These are phyloP conservation scores for Apis florea DNA, from an alignment of 1,140 invertebrate species.

Conservation along the genomic window DNA sequence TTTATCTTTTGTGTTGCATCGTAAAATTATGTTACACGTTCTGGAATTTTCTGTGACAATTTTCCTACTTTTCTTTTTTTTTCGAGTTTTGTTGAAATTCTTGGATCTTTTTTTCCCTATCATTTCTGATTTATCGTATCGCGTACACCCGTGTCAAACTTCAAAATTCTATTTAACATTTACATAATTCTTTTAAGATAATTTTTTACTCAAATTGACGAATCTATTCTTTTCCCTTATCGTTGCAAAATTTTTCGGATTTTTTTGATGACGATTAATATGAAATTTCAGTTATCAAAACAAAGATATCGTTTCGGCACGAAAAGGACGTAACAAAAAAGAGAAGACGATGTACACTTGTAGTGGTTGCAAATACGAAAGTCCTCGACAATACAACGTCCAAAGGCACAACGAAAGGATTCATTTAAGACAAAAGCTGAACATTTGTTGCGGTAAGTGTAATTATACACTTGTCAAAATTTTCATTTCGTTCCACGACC, in stretches of 20 bases:
- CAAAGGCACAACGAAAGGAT: slow-evolving; percentile 54
- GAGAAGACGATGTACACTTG: slow-evolving; percentile 33
- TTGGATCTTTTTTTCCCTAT: no score
- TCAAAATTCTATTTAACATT: no score
- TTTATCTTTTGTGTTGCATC: no score
- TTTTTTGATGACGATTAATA: not conserved
- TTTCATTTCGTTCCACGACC: not conserved
- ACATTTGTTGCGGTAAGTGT: slow-evolving; percentile 49
- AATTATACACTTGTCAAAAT: slow-evolving; percentile 22
- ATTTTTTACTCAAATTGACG: not conserved
- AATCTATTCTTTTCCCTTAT: not conserved
- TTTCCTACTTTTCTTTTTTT: no score
- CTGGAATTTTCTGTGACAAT: no score
- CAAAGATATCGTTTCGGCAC: not conserved
- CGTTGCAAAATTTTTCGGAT: not conserved
- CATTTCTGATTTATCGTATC: no score
- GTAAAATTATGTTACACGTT: no score
- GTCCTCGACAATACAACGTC: slow-evolving; percentile 54
- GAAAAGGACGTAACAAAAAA: not conserved
- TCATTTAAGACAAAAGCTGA: slow-evolving; percentile 26
- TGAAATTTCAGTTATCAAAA: not conserved
- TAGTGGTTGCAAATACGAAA: slow-evolving; percentile 47
- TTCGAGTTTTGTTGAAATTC: no score
- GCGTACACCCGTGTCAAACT: no score
- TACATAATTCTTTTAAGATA: not conserved